Evolutionary conservation across 2,888 invertebrate species (phyloP), one percentile per base, ranked within the genome.

Genomic region (Graphium colonna): DNA sequence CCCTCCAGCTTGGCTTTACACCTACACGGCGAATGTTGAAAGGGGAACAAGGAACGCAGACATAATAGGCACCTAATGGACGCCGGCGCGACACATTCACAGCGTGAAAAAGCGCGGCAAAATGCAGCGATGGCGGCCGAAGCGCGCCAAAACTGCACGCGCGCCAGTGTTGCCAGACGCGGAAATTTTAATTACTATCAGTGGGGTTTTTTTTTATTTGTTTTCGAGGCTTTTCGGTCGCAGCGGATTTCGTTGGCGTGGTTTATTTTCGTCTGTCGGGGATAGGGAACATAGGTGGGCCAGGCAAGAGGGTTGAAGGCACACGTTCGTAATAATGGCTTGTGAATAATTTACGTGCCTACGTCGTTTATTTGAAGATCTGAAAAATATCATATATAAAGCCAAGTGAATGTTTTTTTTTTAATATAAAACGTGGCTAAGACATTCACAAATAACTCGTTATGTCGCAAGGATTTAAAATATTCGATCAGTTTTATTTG

Each of bases 51-150:
- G 59, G 62, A 51, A 67, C 57, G 66, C 73, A 77, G 79, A 82
- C 82, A 86, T 84, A 86, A 86, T 83, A 75, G 83, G 72, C 79
- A 78, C 68, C 77, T 83, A 84, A 84, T 83, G 82, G 81, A 77
- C 67, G 73, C 60, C 72, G 71, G 59, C 70, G 73, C 75, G 77
- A 76, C 79, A 77, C 77, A 76, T 79, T 80, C 82, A 77, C 54
- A 61, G 58, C 58, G 61, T 74, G 76, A 52, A 75, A 36, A 36
- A 76, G 75, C 65, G 70, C 61, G 58, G 67, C 71, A 70, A 75
- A 77, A 73, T 70, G 71, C 68, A 70, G 71, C 71, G 68, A 66
- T 64, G 62, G 57, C 55, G 59, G 60, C 62, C 12, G 57, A 21
- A 49, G 57, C 56, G 66, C 65, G 68, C 68, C 69, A 54, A 69